These are phyloP conservation scores for Lepidochitona cinerea DNA, from an alignment of 2,888 invertebrate genomes.

Conservation along the genomic window DNA sequence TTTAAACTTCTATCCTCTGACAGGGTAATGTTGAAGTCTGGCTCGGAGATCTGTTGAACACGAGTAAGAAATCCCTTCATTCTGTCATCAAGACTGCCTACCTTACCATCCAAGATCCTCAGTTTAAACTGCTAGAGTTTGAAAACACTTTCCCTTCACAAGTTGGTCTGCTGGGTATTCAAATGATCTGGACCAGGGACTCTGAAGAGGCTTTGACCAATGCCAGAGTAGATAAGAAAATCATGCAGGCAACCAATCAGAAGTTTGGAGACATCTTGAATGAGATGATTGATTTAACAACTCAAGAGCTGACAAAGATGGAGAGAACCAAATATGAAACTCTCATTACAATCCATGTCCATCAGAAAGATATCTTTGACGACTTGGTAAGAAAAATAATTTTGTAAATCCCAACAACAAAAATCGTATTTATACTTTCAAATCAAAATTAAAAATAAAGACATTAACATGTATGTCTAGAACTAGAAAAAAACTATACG, in stretches of 20 bases:
- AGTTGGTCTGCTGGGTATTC: slow-evolving; percentile 90
- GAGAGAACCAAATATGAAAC: slow-evolving; percentile 97
- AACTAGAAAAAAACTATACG: too few relatives aligned
- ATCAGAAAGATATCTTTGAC: slow-evolving; percentile 97
- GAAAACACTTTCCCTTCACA: slow-evolving; percentile 96
- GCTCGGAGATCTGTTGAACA: slow-evolving; percentile 90
- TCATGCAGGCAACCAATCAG: slow-evolving; percentile 95
- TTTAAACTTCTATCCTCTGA: background rate
- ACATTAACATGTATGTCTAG: too few relatives aligned
- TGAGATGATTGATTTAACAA: slow-evolving; percentile 94
- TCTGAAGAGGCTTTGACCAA: slow-evolving; percentile 91
- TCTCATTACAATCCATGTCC: slow-evolving; percentile 96
- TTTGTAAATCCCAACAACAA: background rate
- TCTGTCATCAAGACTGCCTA: slow-evolving; percentile 90
- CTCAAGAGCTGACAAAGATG: slow-evolving; percentile 89
- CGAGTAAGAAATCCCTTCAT: slow-evolving; percentile 91
- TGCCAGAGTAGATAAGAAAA: slow-evolving; percentile 92
- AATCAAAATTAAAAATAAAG: too few relatives aligned
- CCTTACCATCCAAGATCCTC: slow-evolving; percentile 85
- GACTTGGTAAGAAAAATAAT: slow-evolving; percentile 80
- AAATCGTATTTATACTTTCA: too few relatives aligned
- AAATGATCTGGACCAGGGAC: slow-evolving; percentile 98
- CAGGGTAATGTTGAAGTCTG: slow-evolving; percentile 86
- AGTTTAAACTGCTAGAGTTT: slow-evolving; percentile 88
- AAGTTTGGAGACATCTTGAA: slow-evolving; percentile 93